Evolutionary conservation across 1,140 invertebrate species (phyloP).

Genomic region (Platorchestia sp.): DNA sequence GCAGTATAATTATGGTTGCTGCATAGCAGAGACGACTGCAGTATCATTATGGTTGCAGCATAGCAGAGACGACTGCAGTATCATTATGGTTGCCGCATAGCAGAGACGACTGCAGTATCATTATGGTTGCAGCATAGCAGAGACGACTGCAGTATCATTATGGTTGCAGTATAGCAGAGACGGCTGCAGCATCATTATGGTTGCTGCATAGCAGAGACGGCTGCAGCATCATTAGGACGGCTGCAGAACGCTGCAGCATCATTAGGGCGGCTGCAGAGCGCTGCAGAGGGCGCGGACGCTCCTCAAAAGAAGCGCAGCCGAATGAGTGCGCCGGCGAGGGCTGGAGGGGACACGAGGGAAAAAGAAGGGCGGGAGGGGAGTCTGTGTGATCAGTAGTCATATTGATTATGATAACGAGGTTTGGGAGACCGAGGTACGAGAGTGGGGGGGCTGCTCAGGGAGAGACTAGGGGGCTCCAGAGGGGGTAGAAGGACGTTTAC

Average conservation of each 20-base stretch:
- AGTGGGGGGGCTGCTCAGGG: background rate
- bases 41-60: background rate
- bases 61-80: background rate
- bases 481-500: background rate
- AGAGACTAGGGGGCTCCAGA: background rate
- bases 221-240: background rate
- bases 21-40: background rate
- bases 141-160: background rate
- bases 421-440: background rate
- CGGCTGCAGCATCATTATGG: background rate
- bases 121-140: background rate
- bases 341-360: background rate
- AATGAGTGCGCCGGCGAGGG: background rate
- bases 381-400: conserved; percentile 53
- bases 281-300: background rate
- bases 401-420: conserved; percentile 55
- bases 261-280: background rate
- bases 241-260: background rate
- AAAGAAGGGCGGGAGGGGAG: background rate
- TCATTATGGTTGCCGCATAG: background rate
- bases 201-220: background rate
- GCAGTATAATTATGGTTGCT: background rate
- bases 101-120: too few relatives aligned
- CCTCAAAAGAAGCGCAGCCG: background rate
- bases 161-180: background rate